Conservation (phyloP, 1,140 invertebrate genomes). For the Magallana gigas region DNA sequence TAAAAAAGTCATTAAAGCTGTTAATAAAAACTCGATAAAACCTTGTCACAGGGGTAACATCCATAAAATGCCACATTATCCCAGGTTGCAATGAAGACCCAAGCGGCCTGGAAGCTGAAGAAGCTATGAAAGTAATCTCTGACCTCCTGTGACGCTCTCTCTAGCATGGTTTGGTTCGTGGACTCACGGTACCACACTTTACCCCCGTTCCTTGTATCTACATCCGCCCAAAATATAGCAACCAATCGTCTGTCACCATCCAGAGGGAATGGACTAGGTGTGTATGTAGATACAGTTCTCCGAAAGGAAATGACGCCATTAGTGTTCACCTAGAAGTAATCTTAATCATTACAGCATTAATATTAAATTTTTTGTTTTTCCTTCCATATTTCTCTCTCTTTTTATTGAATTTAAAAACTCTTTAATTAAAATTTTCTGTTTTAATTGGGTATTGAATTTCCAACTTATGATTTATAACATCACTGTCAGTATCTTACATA, state of each 20-base stretch:
- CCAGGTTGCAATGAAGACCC: slow-evolving; percentile 71
- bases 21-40: too few species aligned
- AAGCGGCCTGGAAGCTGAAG: slow-evolving; percentile 61
- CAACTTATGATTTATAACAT: too few species aligned
- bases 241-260: slow-evolving; percentile 57
- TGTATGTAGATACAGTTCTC: slow-evolving; percentile 55
- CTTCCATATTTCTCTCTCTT: not conserved
- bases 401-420: too few species aligned
- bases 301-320: slow-evolving; percentile 70
- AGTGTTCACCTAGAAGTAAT: slow-evolving; percentile 67
- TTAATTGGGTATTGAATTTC: too few species aligned
- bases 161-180: slow-evolving; percentile 44
- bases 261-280: slow-evolving; percentile 63
- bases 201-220: slow-evolving; percentile 62
- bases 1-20: too few species aligned
- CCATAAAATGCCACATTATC: slow-evolving; percentile 58
- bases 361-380: not conserved
- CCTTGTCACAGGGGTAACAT: not conserved
- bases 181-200: slow-evolving; percentile 64
- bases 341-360: not conserved
- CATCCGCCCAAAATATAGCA: slow-evolving; percentile 69
- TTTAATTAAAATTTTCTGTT: too few species aligned
- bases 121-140: slow-evolving; percentile 51
- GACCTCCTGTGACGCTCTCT: slow-evolving; percentile 60
- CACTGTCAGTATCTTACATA: too few species aligned